Base-by-base conservation (phyloP, 2,888 invertebrate genomes). In the Biston stratarius region DNA sequence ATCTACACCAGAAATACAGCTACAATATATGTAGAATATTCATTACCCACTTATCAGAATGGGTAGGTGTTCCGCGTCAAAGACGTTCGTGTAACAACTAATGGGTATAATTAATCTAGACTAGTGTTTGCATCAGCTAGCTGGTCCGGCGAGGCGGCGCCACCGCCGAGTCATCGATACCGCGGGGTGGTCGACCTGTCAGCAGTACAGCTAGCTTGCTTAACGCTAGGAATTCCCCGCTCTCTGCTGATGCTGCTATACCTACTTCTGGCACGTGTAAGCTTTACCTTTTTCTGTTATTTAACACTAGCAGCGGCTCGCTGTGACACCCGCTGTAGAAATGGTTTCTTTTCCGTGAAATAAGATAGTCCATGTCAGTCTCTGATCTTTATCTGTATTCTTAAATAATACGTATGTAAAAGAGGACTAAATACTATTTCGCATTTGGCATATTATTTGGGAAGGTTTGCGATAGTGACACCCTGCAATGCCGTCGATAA, bases 241-340 rank as follows among this genome's bases (percentile, higher is more conserved):
- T 36, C 34, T 51, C n/a, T 57, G 63, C 63, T 63, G 63, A 63
- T 49, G 44, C 57, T 44, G 33, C 49, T 47, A 3, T 44, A 63
- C 63, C 63, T 51, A 57, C 34, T 51, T 44, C 10, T 11, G 40
- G 38, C 61, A 49, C 48, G 56, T 49, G 56, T 48, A 47, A 48
- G 24, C 0, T 5, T 14, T 15, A 15, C 24, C 11, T 9, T 24
- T 33, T 9, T 1, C 7, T 9, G 1, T 9, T 1, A 0, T 33
- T 1, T 5, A 11, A 24, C 5, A 15, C 1, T 47, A 47, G 11
- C 33, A 33, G n/a, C 24, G 9, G 1, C 15, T 5, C 15, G 8
- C n/a, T 5, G 14, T 6, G 15, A 0, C 38, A 38, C 9, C 6
- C 38, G 38, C 38, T 38, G 9, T 38, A 6, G 6, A 38, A 38